Evolutionary conservation across 2,888 invertebrate species (phyloP), one percentile per base, ranked within the genome.

Genomic region (Leptura quadrifasciata): DNA sequence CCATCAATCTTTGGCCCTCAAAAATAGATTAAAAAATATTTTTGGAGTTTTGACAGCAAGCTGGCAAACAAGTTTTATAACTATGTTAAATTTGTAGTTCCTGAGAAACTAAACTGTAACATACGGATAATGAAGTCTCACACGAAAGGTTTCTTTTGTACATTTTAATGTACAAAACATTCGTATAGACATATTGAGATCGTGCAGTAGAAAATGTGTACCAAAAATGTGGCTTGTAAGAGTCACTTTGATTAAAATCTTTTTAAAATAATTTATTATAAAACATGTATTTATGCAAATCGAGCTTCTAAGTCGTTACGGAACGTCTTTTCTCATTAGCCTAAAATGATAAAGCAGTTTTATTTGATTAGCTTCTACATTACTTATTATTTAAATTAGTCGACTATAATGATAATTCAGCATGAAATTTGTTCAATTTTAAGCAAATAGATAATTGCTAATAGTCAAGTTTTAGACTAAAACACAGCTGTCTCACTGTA

Each of bases 201-300:
- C 6, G 8, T 4, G 27, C 5, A 6, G 8, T 31, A 6, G 5
- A 8, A 31, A 24, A 31, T 31, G 6, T 31, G 5, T 15, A 15
- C 39, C 12, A 39, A 39, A 39, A 39, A 39, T 15, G 10, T 39
- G 15, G 39, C 1, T 39, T 12, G 39, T 2, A 10, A 15, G 39
- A 39, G 12, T 6, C 39, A 15, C 15, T 3, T 39, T 39, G 10
- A 39, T 39, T 2, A n/a, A 47, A 15, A 3, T n/a, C 3, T 47
- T 47, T 47, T 47, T 47, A 47, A 47, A n/a, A 47, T 47, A n/a
- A 47, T 15, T 47, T 5, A 4, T 47, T 47, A n/a, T 15, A n/a
- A n/a, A 47, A 47, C n/a, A n/a, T n/a, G n/a, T 47, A 31, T 31
- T 31, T 31, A 47, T n/a, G 47, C 47, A 47, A 47, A 47, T 47